Conservation (phyloP, 2,888 invertebrate genomes). For the Scelioninae gen. 1 region DNA sequence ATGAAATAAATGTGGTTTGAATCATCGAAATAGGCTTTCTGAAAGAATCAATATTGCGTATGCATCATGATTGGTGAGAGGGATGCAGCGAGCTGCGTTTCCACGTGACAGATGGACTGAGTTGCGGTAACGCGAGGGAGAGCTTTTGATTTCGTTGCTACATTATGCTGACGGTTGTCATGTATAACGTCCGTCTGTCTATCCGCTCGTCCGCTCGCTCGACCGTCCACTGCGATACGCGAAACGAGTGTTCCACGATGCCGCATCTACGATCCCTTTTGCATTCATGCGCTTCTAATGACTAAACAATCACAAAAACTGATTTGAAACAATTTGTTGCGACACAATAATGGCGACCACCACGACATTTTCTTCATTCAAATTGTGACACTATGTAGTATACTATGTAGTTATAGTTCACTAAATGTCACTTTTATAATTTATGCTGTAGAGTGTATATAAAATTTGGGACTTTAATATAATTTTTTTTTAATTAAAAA, state of each 20-base stretch:
- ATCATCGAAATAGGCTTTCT: constrained; percentile 58
- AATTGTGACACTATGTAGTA: constrained; percentile 4
- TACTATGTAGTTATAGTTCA: constrained; percentile 18
- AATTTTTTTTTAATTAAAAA: no score
- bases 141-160: constrained; percentile 76
- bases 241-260: constrained; percentile 28
- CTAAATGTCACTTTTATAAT: constrained; percentile 9
- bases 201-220: constrained; percentile 33
- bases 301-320: constrained; percentile 59
- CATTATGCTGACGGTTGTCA: constrained; percentile 75
- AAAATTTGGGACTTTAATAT: no score
- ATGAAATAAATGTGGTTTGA: constrained; percentile 56
- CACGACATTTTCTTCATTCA: constrained; percentile 33
- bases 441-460: no score
- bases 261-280: constrained; percentile 45
- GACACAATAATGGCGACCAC: constrained; percentile 41
- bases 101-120: constrained; percentile 79
- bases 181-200: constrained; percentile 73
- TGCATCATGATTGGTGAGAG: constrained; percentile 62
- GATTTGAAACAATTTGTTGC: constrained; percentile 48
- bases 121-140: constrained; percentile 73
- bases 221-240: constrained; percentile 37
- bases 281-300: constrained; percentile 55
- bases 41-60: constrained; percentile 65
- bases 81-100: constrained; percentile 65